These are phyloP conservation scores for Onychomys leucogaster DNA, from an alignment of 2,797 vertebrate species.

Conservation along the genomic window DNA sequence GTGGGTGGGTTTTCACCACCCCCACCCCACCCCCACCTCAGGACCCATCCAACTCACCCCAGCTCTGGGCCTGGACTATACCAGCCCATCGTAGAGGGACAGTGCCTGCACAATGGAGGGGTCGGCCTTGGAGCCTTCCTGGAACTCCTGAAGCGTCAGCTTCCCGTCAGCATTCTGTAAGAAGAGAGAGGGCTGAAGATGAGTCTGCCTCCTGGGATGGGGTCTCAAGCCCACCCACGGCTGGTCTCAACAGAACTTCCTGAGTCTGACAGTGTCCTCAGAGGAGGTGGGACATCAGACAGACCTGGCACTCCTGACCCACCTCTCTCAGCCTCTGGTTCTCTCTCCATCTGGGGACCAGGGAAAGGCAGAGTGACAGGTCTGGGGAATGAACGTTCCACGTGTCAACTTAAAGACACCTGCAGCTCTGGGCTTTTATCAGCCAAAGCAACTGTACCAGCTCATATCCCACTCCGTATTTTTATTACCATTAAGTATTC, in stretches of 20 bases:
- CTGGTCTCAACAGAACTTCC: neutral
- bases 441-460: neutral
- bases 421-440: neutral
- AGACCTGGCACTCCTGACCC: neutral
- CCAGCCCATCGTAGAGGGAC: conserved; percentile 96
- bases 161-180: conserved; percentile 97
- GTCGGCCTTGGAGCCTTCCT: conserved; percentile 99
- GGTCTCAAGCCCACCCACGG: neutral
- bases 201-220: fast-evolving
- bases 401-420: neutral
- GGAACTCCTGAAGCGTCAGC: conserved; percentile 98
- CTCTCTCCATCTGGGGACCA: neutral
- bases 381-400: neutral
- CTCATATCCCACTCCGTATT: neutral
- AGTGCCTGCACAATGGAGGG: conserved; percentile 99
- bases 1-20: neutral
- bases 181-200: neutral
- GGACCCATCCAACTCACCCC: conserved; percentile 83
- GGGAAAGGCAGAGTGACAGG: neutral
- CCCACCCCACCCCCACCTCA: neutral
- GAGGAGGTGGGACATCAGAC: neutral
- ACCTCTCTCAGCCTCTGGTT: neutral
- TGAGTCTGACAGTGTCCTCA: neutral
- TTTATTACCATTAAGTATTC: neutral
- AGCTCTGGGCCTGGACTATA: conserved; percentile 88